Evolutionary conservation across 1,140 invertebrate genomes (phyloP), one percentile per base, ranked within the genome.

Genomic region (Brachionus asplanchnoidis): DNA sequence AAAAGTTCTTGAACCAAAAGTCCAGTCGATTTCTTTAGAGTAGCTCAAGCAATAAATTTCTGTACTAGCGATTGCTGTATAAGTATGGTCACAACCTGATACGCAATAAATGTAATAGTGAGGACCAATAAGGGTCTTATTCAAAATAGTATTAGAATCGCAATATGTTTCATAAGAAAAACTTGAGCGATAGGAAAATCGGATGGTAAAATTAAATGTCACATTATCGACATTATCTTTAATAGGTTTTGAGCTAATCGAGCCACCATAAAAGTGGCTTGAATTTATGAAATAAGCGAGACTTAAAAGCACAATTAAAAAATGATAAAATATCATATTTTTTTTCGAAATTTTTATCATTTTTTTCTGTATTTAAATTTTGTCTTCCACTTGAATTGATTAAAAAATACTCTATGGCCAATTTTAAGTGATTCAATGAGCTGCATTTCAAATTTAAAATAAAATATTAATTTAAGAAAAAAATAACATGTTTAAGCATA

Each of bases 261-360:
- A 65, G 7, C 79, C 79, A 46, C 79, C 79, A 68, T 68, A 68
- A 65, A 82, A 82, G 26, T 82, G 79, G 20, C 73, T 77, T 9
- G 32, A 40, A 40, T 68, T 12, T 9, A 68, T 20, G 2, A 60
- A 9, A 60, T 26, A 20, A 17, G 3, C n/a, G 0, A 20, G 20
- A 20, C 5, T 60, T 36, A 36, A 60, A 60, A 60, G 6, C 6
- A 20, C 3, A 60, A 20, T 60, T 60, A 60, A 2, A 60, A 20
- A 23, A 23, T 8, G 8, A 60, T 20, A 20, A 4, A 60, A 20
- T 20, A 60, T 2, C 53, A 60, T 60, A 1, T 60, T 53, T 60
- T 26, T 26, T 60, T 60, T 26, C 6, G 4, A 17, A 60, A 2
- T 60, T 60, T 60, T 3, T 9, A 8, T 32, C 3, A 32, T 53